Evolutionary conservation across 1,140 invertebrate species (phyloP), one percentile per base, ranked within the genome.

Genomic region (Zaprionus gabonicus): DNA sequence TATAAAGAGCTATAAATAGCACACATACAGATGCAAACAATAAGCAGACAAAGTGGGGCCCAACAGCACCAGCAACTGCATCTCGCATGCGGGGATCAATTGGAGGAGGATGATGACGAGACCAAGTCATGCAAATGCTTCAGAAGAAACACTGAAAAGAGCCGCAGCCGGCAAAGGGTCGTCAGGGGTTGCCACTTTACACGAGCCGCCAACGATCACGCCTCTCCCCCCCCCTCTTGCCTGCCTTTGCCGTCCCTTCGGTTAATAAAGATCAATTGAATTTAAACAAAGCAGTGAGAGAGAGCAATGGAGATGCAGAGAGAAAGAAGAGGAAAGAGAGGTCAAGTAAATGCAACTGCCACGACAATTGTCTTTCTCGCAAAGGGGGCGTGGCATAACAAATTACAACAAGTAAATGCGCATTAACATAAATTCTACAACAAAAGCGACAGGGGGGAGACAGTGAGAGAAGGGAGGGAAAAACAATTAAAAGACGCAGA

Each of bases 261-360:
- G 81, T 85, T 88, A 88, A 88, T 88, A 82, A 90, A 88, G 85
- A 90, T 88, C 85, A 88, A 88, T 88, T 90, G 85, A 88, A 88
- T 88, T 88, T 88, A 88, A 88, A 88, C 85, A 88, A 88, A 90
- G 85, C 1, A 51, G n/a, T n/a, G 70, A 74, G 73, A 62, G n/a
- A 53, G 23, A 69, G 41, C 7, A 9, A 7, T 3, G 36, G 36
- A n/a, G 28, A 31, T 15, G 81, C 90, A 57, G 88, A 93, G 83
- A 93, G 93, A 38, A 4, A 31, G 60, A 34, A 57, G 57, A 44
- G 38, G 15, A 25, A 36, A 53, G 59, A 60, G 64, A 69, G 60
- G 71, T 71, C 80, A 84, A 84, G 75, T 73, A 75, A 80, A 76
- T 71, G 80, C 73, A 62, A 53, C 64, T 34, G 15, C 57, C 17